Base-by-base conservation (phyloP, 2,888 invertebrate species). In the Nowickia ferox region DNA sequence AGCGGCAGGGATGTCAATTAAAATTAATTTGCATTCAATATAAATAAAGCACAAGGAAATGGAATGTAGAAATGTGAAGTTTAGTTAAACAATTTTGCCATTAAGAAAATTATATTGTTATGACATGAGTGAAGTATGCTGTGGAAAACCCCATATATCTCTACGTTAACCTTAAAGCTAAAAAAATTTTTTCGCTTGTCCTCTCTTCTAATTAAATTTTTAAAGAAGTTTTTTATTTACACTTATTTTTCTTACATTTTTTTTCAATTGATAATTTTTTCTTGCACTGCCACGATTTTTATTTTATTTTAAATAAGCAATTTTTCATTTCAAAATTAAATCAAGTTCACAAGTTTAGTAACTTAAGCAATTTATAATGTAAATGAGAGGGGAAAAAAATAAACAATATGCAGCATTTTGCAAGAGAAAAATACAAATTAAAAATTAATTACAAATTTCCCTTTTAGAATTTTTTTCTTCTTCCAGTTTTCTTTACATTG, bases 301-400 rank as follows among this genome's bases (percentile, higher is more conserved):
- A 38, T 57, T 10, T 17, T 46, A 51, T 15, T 57, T 55, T n/a
- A 8, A 44, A 19, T 53, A 30, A 38, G 42, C 6, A 69, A 42
- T 30, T 61, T 61, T 51, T 17, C 19, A 15, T 30, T 69, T n/a
- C 6, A n/a, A 65, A 80, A 81, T 81, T 53, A 74, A 81, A 75
- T 74, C 68, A 72, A 55, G 77, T 84, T 84, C 72, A 72, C 68
- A 74, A 77, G 72, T 68, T 84, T 77, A 72, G 63, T 72, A 76
- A 63, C 76, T 77, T 5, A 42, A 77, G 53, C 68, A 77, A 81
- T 59, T 59, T 48, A 46, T 72, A 17, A 76, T 42, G 11, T 10
- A 82, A 66, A 72, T 46, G 19, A 44, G 72, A 61, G 15, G 8
- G 9, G 1, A n/a, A 17, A 66, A 44, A 15, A 11, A 9, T 19